Evolutionary conservation across 2,113 vertebrate genomes (phyloP).

Genomic region (Petromus typicus): DNA sequence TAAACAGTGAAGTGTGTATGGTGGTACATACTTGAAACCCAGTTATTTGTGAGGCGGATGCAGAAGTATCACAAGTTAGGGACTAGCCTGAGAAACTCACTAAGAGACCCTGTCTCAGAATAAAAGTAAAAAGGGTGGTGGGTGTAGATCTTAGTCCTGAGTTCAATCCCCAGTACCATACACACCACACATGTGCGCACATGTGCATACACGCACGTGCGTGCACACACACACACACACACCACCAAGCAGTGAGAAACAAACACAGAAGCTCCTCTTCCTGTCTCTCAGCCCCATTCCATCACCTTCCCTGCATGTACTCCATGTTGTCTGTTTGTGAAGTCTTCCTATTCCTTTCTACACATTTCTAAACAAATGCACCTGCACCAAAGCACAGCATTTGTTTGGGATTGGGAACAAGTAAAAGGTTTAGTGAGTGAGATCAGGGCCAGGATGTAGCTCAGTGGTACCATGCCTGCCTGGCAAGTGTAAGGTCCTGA

Average conservation of each 20-base stretch:
- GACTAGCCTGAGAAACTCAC: not conserved
- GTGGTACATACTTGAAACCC: not conserved
- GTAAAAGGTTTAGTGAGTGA: not conserved
- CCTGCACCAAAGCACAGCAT: not conserved
- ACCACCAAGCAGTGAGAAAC: not conserved
- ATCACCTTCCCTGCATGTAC: not conserved
- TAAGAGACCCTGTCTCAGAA: not conserved
- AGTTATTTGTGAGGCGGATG: not conserved
- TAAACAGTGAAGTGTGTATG: not conserved
- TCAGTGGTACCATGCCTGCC: no score
- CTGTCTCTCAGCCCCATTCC: not conserved
- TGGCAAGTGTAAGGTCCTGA: no score
- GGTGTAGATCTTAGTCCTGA: no score
- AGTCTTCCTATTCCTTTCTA: not conserved
- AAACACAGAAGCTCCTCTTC: not conserved
- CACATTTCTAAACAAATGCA: not conserved
- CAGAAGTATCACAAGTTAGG: not conserved
- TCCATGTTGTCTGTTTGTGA: accelerated
- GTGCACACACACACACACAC: not conserved
- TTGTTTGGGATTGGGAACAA: not conserved
- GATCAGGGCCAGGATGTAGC: not conserved
- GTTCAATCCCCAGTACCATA: no score
- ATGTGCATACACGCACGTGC: no score
- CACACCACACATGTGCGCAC: no score
- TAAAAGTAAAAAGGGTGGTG: not conserved